Conservation (phyloP, 2,888 invertebrate genomes). For the Pyrrhia umbra region DNA sequence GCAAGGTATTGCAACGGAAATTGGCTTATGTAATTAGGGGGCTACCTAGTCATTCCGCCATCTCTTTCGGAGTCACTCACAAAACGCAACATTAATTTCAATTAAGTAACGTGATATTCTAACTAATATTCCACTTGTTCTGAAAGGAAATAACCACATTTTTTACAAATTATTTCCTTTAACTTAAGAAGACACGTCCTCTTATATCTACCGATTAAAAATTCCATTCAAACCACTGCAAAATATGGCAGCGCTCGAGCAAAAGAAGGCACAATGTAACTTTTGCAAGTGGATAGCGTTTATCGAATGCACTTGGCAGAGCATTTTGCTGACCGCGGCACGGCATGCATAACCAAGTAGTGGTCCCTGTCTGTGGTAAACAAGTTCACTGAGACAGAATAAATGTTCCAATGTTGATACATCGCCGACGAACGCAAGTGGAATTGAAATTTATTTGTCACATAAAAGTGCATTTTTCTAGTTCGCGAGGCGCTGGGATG, state of each 20-base stretch:
- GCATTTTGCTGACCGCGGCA: constrained; percentile 75
- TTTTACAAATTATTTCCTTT: neutral
- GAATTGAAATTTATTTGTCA: constrained; percentile 63
- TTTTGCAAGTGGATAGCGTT: constrained; percentile 74
- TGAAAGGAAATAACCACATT: neutral
- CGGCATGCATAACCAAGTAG: constrained; percentile 80
- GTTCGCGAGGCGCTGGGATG: constrained; percentile 30
- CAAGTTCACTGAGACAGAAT: constrained; percentile 78
- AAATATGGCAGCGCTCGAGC: constrained; percentile 43
- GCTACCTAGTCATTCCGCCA: too few relatives aligned
- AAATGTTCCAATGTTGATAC: constrained; percentile 73
- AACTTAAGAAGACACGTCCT: constrained; percentile 6
- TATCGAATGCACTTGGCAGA: constrained; percentile 77
- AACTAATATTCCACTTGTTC: neutral
- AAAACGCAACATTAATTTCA: too few relatives aligned
- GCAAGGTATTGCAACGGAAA: too few relatives aligned
- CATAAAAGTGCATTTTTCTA: constrained; percentile 59
- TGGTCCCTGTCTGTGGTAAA: constrained; percentile 69
- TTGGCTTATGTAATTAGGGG: too few relatives aligned
- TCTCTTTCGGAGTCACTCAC: too few relatives aligned
- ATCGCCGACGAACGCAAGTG: constrained; percentile 59
- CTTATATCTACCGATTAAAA: constrained; percentile 33
- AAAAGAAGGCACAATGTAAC: constrained; percentile 67
- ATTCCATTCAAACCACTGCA: constrained; percentile 37
- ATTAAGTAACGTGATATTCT: too few relatives aligned